Percentiles rank a stretch among this genome's conserved stretches.
phyloP scores from a whole-genome alignment of 2,797 vertebrate species.

The Brachymystax lenok region DNA sequence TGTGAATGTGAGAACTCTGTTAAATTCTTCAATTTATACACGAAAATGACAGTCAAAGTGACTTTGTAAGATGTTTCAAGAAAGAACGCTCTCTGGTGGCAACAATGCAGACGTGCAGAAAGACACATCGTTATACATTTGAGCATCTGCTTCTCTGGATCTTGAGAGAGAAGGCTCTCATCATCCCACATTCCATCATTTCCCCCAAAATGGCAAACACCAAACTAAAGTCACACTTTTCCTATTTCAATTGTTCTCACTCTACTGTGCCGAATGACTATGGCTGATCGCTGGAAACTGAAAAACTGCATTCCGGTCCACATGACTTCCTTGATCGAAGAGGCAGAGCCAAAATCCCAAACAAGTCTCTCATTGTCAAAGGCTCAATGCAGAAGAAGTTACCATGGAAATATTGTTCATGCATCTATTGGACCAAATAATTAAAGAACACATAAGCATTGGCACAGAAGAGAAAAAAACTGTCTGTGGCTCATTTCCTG shows the following conservation, averaged over 20 bases:
- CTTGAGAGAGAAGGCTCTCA: neutral
- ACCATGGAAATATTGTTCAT: slow-evolving; percentile 81
- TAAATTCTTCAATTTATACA: neutral
- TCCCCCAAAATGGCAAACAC: neutral
- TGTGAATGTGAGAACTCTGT: no score
- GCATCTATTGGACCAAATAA: slow-evolving; percentile 82
- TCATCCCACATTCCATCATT: neutral
- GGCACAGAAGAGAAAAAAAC: slow-evolving; percentile 33
- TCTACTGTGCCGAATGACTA: neutral
- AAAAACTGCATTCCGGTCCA: slow-evolving; percentile 60
- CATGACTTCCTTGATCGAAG: slow-evolving; percentile 49
- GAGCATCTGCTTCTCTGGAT: slow-evolving; percentile 18
- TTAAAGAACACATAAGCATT: slow-evolving; percentile 77
- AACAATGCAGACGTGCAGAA: slow-evolving; percentile 51
- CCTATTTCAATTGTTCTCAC: neutral
- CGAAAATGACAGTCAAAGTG: neutral
- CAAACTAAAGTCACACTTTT: slow-evolving; percentile 3
- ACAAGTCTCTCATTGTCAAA: slow-evolving; percentile 80
- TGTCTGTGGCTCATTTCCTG: slow-evolving; percentile 61
- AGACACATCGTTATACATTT: neutral
- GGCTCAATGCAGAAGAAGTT: slow-evolving; percentile 72
- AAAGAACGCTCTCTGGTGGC: slow-evolving; percentile 80
- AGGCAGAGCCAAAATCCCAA: slow-evolving; percentile 63
- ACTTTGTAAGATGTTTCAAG: slow-evolving; percentile 63
- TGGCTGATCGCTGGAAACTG: neutral